Percentiles rank a stretch among this genome's conserved stretches.
Evolutionary conservation across 2,113 vertebrate genomes (phyloP).

Genomic region (Callipepla californica): DNA sequence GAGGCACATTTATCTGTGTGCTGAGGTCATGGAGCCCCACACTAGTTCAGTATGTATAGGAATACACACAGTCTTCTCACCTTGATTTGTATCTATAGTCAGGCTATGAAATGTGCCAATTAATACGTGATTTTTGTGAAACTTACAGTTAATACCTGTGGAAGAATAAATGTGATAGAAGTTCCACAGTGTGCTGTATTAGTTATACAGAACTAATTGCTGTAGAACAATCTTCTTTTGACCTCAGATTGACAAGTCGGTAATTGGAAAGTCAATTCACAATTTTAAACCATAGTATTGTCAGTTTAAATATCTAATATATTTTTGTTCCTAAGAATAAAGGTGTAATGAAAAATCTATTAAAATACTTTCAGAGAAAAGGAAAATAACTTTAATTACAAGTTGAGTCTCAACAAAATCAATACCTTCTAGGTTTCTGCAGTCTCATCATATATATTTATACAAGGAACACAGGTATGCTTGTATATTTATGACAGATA

Average conservation of each 20-base stretch:
- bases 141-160: background rate
- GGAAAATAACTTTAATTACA: constrained; percentile 12
- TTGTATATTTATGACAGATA: background rate
- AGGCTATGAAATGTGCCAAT: background rate
- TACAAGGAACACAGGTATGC: background rate
- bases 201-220: background rate
- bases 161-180: constrained; percentile 6
- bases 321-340: background rate
- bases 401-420: background rate
- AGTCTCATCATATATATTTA: background rate
- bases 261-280: background rate
- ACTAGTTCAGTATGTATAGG: background rate
- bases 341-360: background rate
- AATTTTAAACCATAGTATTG: background rate
- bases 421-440: background rate
- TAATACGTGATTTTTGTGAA: background rate
- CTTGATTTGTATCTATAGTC: background rate
- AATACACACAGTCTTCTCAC: background rate
- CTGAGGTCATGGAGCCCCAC: background rate
- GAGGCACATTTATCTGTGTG: background rate
- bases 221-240: background rate
- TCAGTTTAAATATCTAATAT: background rate
- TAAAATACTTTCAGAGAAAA: background rate
- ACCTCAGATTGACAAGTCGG: background rate
- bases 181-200: background rate